A percentile compares a stretch with the other conserved stretches of the same genome.
Evolutionary conservation across 1,140 invertebrate genomes (phyloP).

Genomic region (Fragariocoptes setiger): DNA sequence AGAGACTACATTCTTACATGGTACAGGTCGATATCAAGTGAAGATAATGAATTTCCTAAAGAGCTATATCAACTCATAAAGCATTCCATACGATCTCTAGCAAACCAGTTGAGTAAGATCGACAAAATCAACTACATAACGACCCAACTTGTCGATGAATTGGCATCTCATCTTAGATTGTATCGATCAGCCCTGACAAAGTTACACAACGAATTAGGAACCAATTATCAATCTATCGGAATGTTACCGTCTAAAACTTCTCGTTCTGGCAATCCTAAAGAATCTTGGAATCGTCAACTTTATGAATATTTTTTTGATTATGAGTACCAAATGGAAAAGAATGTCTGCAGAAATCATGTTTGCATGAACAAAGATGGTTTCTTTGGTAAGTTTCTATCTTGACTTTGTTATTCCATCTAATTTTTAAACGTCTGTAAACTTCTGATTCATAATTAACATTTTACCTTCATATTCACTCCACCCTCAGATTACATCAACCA

Average conservation of each 20-base stretch:
- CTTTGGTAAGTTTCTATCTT: too few species aligned
- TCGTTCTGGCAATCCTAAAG: neutral
- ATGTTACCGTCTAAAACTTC: neutral
- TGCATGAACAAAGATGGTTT: conserved; percentile 11
- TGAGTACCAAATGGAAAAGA: conserved; percentile 45
- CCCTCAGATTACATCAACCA: conserved; percentile 52
- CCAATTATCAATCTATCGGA: neutral
- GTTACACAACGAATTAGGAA: conserved; percentile 19
- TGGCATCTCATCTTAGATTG: conserved; percentile 50
- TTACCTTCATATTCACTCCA: too few species aligned
- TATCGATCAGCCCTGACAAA: conserved; percentile 33
- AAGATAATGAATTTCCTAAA: conserved; percentile 23
- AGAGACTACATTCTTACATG: conserved; percentile 45
- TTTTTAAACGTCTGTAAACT: too few species aligned
- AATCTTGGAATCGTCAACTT: neutral
- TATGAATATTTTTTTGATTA: conserved; percentile 39
- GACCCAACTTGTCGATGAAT: conserved; percentile 52
- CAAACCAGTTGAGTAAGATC: conserved; percentile 37
- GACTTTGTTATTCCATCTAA: too few species aligned
- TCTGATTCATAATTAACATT: too few species aligned
- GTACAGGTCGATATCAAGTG: conserved; percentile 26
- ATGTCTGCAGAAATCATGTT: conserved; percentile 25
- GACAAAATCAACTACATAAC: conserved; percentile 64
- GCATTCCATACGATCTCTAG: conserved; percentile 22
- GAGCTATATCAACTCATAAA: conserved; percentile 22